Conservation (phyloP, 1,140 invertebrate species). For the Cydia pomonella region DNA sequence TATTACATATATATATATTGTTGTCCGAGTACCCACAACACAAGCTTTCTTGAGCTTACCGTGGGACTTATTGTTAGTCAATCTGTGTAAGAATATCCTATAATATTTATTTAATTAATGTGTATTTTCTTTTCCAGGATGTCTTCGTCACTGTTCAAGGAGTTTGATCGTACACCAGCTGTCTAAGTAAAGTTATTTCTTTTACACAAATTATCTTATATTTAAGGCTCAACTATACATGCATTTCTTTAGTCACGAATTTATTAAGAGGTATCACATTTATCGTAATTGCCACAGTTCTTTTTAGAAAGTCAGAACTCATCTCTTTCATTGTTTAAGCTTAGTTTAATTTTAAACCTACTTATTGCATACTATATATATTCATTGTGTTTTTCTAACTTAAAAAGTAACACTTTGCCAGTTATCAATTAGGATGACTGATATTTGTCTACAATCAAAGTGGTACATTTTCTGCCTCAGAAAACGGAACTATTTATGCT, state of each 20-base stretch:
- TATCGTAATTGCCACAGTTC: background rate
- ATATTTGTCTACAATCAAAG: background rate
- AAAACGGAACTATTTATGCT: background rate
- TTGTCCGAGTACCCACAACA: no score
- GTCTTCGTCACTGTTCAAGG: slow-evolving; percentile 70
- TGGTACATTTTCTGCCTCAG: background rate
- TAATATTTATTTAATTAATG: no score
- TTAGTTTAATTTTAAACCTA: background rate
- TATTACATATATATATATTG: no score
- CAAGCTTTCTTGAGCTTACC: no score
- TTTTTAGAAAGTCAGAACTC: background rate
- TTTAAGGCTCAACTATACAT: background rate
- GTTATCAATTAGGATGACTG: background rate
- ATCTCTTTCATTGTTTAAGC: background rate
- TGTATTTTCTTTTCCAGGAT: slow-evolving; percentile 69
- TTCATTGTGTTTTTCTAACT: background rate
- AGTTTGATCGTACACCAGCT: slow-evolving; percentile 66
- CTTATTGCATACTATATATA: background rate
- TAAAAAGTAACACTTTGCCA: background rate
- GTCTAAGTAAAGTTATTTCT: slow-evolving; percentile 46
- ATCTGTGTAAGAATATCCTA: no score
- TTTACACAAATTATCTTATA: background rate
- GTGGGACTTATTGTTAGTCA: no score
- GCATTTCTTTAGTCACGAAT: slow-evolving; percentile 17
- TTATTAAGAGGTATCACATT: slow-evolving; percentile 11